A percentile compares a stretch with the other conserved stretches of the same genome.
Conservation (phyloP, 2,888 invertebrate species). For the Eledona agricola region DNA sequence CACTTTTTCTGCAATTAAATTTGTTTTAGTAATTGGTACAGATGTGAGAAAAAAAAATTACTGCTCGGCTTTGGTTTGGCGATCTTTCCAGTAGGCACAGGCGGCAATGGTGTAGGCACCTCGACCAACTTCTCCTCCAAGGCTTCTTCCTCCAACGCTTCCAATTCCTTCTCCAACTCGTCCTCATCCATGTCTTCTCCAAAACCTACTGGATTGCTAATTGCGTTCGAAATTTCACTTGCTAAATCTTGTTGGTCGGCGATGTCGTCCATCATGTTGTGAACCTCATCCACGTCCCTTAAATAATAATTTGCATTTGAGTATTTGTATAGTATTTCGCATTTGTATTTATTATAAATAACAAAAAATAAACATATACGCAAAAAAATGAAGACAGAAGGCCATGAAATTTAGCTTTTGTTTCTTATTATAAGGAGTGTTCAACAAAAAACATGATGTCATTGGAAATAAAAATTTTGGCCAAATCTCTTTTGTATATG, state of each 20-base stretch:
- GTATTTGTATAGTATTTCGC: no score
- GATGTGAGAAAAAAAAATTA: slow-evolving; percentile 14
- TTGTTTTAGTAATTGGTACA: background rate
- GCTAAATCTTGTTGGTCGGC: slow-evolving; percentile 98
- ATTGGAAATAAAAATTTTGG: no score
- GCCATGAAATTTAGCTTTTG: no score
- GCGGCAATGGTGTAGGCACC: slow-evolving; percentile 74
- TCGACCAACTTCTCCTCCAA: slow-evolving; percentile 79
- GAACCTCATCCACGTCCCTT: slow-evolving; percentile 96
- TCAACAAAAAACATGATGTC: no score
- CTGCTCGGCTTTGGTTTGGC: slow-evolving; percentile 31
- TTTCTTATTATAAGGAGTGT: no score
- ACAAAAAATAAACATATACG: no score
- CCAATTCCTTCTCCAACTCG: slow-evolving; percentile 83
- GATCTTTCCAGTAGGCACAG: slow-evolving; percentile 68
- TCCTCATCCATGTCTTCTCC: slow-evolving; percentile 90
- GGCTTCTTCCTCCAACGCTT: slow-evolving; percentile 91
- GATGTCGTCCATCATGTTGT: slow-evolving; percentile 99
- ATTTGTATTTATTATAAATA: no score
- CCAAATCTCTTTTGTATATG: no score
- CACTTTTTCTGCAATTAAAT: slow-evolving; percentile 53
- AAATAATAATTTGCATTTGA: no score
- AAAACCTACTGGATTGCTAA: slow-evolving; percentile 93
- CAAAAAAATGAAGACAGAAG: no score
- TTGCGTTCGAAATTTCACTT: slow-evolving; percentile 96